Conservation (phyloP, 92 coral and sea anemone species). For the Epizoanthus rinbou region DNA sequence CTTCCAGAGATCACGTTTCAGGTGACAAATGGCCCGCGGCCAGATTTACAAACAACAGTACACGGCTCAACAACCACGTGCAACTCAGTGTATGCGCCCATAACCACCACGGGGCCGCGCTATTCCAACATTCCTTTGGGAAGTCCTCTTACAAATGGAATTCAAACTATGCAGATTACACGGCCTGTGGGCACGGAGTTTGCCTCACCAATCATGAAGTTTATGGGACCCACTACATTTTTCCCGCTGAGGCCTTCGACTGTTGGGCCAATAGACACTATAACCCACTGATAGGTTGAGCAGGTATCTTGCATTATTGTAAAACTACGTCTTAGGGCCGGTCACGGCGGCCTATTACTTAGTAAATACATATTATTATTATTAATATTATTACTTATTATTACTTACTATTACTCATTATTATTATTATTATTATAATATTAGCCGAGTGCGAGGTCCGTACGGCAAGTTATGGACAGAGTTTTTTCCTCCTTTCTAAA, state of each 20-base stretch:
- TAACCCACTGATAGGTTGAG: slow-evolving; percentile 70
- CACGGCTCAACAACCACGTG: slow-evolving; percentile 80
- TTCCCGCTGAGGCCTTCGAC: slow-evolving; percentile 91
- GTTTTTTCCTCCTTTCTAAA: too few species aligned
- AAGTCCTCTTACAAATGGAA: slow-evolving; percentile 82
- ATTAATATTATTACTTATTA: too few species aligned
- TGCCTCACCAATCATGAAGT: slow-evolving; percentile 92
- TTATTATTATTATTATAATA: too few species aligned
- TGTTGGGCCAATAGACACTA: slow-evolving; percentile 77
- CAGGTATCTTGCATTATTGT: not conserved
- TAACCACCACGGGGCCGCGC: slow-evolving; percentile 82
- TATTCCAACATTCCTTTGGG: slow-evolving; percentile 85
- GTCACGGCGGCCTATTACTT: too few species aligned
- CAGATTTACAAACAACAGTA: slow-evolving; percentile 67
- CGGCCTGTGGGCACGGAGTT: slow-evolving; percentile 94
- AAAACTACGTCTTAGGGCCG: not conserved
- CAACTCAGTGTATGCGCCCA: slow-evolving; percentile 92
- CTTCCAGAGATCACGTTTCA: slow-evolving; percentile 91
- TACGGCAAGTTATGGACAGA: too few species aligned
- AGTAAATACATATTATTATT: too few species aligned
- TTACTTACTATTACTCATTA: too few species aligned
- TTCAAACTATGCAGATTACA: slow-evolving; percentile 93
- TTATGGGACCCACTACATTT: slow-evolving; percentile 93
- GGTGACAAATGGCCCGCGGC: slow-evolving; percentile 84
- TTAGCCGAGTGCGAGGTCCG: too few species aligned